Conservation (phyloP, 2,797 vertebrate species). For the Pelochelys cantorii region DNA sequence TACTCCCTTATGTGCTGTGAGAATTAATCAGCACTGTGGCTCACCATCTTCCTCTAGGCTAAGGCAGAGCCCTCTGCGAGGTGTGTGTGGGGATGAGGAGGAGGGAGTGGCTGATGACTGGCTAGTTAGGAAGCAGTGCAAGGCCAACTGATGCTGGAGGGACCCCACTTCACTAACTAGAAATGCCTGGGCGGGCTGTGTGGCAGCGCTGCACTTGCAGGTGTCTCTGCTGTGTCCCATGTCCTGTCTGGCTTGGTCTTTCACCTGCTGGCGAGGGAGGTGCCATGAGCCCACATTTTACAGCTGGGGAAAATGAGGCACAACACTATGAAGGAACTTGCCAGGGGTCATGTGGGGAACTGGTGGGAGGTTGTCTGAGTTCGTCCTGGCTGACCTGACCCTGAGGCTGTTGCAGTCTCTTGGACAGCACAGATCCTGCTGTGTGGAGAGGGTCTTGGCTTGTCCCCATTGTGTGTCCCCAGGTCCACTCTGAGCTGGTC, state of each 20-base stretch:
- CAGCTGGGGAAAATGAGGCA: neutral
- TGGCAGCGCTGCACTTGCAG: accelerated
- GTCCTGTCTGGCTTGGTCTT: neutral
- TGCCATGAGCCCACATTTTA: neutral
- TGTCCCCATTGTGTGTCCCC: neutral
- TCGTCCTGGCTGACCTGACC: neutral
- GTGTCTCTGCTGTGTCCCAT: accelerated
- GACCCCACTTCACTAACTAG: neutral
- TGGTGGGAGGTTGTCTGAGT: accelerated
- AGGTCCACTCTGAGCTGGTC: neutral
- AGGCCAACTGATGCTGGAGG: neutral
- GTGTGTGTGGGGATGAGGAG: neutral
- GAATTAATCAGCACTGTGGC: conserved; percentile 71
- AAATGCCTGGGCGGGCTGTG: neutral
- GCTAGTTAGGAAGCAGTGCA: neutral
- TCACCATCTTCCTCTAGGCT: conserved; percentile 64
- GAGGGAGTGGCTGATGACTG: neutral
- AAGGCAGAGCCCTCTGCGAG: conserved; percentile 42
- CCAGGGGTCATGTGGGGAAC: accelerated
- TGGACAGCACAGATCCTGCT: neutral
- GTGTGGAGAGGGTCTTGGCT: accelerated
- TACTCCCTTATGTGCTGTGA: conserved; percentile 72
- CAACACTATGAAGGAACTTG: neutral
- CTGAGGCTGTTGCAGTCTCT: accelerated
- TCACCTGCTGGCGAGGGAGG: neutral